Conservation (phyloP, 1,140 invertebrate species). For the Pseudomyrmex cubaensis region DNA sequence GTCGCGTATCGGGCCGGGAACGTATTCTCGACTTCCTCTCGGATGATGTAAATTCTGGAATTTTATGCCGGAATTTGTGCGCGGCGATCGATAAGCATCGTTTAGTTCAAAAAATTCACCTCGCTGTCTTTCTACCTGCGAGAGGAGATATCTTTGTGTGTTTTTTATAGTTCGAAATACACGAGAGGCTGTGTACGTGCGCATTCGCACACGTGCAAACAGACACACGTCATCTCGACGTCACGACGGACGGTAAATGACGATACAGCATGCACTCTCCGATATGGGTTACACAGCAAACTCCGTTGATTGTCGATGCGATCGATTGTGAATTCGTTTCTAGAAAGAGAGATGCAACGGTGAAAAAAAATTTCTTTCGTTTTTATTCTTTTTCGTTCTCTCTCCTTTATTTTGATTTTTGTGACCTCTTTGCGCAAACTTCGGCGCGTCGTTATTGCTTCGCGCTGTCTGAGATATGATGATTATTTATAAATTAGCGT, state of each 20-base stretch:
- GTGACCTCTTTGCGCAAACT: not conserved
- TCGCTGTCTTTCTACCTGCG: not conserved
- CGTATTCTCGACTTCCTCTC: conserved; percentile 10
- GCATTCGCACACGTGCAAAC: conserved; percentile 7
- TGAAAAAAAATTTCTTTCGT: not conserved
- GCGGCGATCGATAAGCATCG: conserved; percentile 37
- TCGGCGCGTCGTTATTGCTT: not conserved
- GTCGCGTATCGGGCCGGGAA: conserved; percentile 21
- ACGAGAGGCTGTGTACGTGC: not conserved
- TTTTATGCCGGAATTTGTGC: conserved; percentile 37
- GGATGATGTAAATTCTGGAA: conserved; percentile 43
- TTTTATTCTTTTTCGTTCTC: not conserved
- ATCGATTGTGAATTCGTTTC: conserved; percentile 32
- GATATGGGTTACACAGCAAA: conserved; percentile 19
- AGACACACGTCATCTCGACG: conserved; percentile 17
- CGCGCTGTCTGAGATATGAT: too few relatives aligned
- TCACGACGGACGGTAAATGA: conserved; percentile 18
- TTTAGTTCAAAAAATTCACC: not conserved
- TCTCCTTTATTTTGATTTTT: not conserved
- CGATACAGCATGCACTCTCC: not conserved
- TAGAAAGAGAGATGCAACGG: not conserved
- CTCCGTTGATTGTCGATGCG: conserved; percentile 21
- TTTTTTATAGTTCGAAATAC: not conserved
- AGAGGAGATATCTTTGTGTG: not conserved
- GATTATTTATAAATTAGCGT: too few relatives aligned